These are phyloP conservation scores for Halocynthia roretzi DNA, from an alignment of 23 tunicate species.

Conservation along the genomic window DNA sequence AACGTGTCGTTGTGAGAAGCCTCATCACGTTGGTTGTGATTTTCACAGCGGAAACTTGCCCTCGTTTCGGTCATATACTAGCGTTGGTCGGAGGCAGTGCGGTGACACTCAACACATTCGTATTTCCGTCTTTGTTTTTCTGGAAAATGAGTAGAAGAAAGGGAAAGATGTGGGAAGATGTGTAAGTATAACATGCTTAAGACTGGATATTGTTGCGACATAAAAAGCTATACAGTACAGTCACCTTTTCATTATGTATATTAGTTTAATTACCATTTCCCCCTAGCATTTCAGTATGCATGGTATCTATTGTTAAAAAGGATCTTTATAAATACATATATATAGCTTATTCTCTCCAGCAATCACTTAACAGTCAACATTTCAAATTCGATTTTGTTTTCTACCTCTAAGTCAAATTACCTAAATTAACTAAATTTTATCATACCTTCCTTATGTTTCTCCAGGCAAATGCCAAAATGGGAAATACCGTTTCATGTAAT, in stretches of 20 bases:
- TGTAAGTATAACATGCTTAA: constrained; percentile 32
- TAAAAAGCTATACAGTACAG: no score
- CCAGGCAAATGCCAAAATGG: constrained; percentile 74
- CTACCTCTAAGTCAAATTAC: no score
- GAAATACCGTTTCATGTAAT: constrained; percentile 68
- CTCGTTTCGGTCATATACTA: constrained; percentile 83
- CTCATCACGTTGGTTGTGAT: constrained; percentile 62
- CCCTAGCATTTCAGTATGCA: no score
- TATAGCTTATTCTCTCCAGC: no score
- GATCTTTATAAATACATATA: no score
- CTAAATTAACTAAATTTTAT: no score
- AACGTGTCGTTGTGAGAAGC: constrained; percentile 82
- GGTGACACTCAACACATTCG: constrained; percentile 93
- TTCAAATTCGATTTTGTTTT: no score
- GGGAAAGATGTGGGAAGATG: constrained; percentile 50
- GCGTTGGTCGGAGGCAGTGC: constrained; percentile 97
- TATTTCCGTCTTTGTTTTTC: constrained; percentile 88
- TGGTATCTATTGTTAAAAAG: no score
- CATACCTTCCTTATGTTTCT: neutral
- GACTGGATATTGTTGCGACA: no score
- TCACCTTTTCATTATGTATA: no score
- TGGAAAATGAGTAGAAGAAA: constrained; percentile 37
- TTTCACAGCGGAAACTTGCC: constrained; percentile 86
- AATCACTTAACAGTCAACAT: no score
- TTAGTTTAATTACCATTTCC: no score